Evolutionary conservation across 2,797 vertebrate species (phyloP).

Genomic region (Nannoperca obscura): DNA sequence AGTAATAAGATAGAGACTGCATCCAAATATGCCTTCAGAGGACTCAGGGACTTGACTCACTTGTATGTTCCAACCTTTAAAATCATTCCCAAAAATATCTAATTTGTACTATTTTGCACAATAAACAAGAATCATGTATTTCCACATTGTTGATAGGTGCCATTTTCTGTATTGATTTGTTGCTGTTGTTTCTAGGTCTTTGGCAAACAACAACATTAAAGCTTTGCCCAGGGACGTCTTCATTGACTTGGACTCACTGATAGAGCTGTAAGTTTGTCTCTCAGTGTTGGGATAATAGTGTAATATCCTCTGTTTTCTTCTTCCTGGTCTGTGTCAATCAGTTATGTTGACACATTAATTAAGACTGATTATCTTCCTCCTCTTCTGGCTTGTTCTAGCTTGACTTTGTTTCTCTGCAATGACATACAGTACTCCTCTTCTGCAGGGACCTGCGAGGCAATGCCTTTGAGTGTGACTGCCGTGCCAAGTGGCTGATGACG

Average conservation of each 20-base stretch:
- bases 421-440: constrained; percentile 19
- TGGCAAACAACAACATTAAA: constrained; percentile 97
- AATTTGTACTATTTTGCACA: not conserved
- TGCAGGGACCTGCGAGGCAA: constrained; percentile 97
- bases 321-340: not conserved
- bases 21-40: constrained; percentile 95
- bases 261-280: constrained; percentile 92
- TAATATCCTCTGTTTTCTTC: not conserved
- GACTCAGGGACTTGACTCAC: constrained; percentile 96
- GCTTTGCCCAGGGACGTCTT: constrained; percentile 95
- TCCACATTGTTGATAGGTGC: not conserved
- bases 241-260: constrained; percentile 95
- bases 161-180: constrained; percentile 8
- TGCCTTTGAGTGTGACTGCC: constrained; percentile 97
- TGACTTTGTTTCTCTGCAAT: constrained; percentile 19
- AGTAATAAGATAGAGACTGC: constrained; percentile 96
- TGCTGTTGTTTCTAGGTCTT: constrained; percentile 85
- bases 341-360: not conserved
- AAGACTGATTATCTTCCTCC: not conserved
- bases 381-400: no score
- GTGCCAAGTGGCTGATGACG: constrained; percentile 96
- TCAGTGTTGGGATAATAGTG: not conserved
- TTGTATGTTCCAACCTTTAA: constrained; percentile 88
- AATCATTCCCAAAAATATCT: constrained; percentile 31
- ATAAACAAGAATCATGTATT: not conserved